Percentiles rank a stretch among this genome's conserved stretches.
Conservation (phyloP, 2,888 invertebrate species). For the Latheticus oryzae region DNA sequence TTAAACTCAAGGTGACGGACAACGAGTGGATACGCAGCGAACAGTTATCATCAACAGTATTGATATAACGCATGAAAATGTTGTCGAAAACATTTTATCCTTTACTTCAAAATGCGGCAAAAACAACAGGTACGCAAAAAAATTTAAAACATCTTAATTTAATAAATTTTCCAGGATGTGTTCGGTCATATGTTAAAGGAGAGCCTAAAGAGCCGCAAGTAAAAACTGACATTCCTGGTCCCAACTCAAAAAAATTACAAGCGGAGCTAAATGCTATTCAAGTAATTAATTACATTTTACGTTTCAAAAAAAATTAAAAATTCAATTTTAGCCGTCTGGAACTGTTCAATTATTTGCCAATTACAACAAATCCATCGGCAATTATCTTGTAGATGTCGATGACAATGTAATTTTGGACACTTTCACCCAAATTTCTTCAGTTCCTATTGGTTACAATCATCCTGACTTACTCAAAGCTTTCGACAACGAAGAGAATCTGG, state of each 20-base stretch:
- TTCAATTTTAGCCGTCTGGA: slow-evolving; percentile 15
- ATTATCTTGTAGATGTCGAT: slow-evolving; percentile 90
- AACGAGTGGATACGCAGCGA: slow-evolving; percentile 9
- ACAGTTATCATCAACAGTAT: neutral
- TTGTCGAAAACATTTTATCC: slow-evolving; percentile 26
- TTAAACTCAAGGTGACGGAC: slow-evolving; percentile 30
- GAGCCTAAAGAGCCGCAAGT: slow-evolving; percentile 19
- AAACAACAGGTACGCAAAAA: slow-evolving; percentile 13
- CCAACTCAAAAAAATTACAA: slow-evolving; percentile 24
- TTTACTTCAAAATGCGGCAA: slow-evolving; percentile 12
- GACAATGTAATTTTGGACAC: slow-evolving; percentile 91
- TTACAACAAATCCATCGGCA: slow-evolving; percentile 35
- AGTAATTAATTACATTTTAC: too few species aligned
- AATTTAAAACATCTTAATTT: neutral
- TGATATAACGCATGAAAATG: slow-evolving; percentile 7
- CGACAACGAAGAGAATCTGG: slow-evolving; percentile 52
- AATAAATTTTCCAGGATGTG: slow-evolving; percentile 10
- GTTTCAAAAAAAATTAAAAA: too few species aligned
- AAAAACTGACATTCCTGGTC: slow-evolving; percentile 34
- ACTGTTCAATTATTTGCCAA: slow-evolving; percentile 31
- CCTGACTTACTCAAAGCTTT: slow-evolving; percentile 84
- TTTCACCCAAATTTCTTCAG: slow-evolving; percentile 92
- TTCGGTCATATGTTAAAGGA: slow-evolving; percentile 20
- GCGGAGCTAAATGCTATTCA: slow-evolving; percentile 74
- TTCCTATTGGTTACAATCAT: slow-evolving; percentile 95